phyloP scores from a whole-genome alignment of 1,140 invertebrate species.

The Asobara japonica region DNA sequence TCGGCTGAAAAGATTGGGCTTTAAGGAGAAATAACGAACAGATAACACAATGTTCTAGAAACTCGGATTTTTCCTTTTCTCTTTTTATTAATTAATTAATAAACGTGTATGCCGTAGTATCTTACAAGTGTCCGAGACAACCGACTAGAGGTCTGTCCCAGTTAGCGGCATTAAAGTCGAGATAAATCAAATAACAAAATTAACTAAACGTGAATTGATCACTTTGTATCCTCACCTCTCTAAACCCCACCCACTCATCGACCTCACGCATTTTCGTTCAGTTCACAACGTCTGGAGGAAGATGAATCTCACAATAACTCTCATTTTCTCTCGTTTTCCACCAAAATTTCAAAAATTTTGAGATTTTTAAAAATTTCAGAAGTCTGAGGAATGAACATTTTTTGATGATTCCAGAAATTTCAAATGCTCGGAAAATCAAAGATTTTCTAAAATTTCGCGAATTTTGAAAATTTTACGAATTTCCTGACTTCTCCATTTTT shows the following conservation, averaged over 20 bases:
- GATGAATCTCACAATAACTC: too few relatives aligned
- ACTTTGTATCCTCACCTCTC: constrained; percentile 28
- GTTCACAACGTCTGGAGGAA: background rate
- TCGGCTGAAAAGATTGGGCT: too few relatives aligned
- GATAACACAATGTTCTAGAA: constrained; percentile 56
- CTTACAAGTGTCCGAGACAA: constrained; percentile 61
- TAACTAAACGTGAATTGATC: constrained; percentile 63
- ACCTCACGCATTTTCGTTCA: constrained; percentile 44
- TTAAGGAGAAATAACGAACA: constrained; percentile 30
- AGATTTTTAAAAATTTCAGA: too few relatives aligned
- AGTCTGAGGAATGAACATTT: too few relatives aligned
- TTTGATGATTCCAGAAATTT: too few relatives aligned
- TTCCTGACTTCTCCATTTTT: too few relatives aligned
- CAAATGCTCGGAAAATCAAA: too few relatives aligned
- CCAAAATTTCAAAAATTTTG: too few relatives aligned
- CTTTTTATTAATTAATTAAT: constrained; percentile 64
- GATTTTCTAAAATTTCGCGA: too few relatives aligned
- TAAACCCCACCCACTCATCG: constrained; percentile 14
- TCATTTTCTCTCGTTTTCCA: too few relatives aligned
- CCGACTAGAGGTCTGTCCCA: constrained; percentile 42
- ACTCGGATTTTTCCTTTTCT: constrained; percentile 57
- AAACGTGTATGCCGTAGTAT: constrained; percentile 64
- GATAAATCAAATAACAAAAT: constrained; percentile 67
- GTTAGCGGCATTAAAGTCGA: constrained; percentile 55
- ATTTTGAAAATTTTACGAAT: too few relatives aligned